phyloP scores from a whole-genome alignment of 2,113 vertebrate species.

The Meleagris gallopavo region DNA sequence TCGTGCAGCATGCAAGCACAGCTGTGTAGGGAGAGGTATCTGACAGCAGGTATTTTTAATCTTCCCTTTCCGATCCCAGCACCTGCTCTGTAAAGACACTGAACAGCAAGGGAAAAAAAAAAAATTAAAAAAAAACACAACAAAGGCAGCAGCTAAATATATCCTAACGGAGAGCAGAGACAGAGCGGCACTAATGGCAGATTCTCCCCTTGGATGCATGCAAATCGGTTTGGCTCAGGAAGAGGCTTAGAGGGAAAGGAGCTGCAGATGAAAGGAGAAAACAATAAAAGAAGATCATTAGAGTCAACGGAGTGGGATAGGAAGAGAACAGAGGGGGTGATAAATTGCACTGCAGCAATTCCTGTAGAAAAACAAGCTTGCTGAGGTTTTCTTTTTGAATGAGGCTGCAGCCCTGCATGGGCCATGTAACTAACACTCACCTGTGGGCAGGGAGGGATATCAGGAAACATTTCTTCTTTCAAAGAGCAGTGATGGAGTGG shows the following conservation, averaged over 20 bases:
- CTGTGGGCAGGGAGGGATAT: background rate
- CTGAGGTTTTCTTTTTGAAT: background rate
- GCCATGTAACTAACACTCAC: background rate
- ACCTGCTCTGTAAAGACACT: slow-evolving; percentile 58
- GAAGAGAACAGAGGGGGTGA: background rate
- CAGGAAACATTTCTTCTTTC: no score
- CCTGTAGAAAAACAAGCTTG: background rate
- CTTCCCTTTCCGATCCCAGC: background rate
- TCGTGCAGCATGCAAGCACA: background rate
- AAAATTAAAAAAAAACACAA: background rate
- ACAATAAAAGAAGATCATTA: background rate
- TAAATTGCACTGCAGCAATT: background rate
- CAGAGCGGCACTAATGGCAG: slow-evolving; percentile 43
- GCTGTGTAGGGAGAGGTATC: slow-evolving; percentile 13
- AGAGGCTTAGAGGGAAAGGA: slow-evolving; percentile 7
- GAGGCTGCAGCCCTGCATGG: background rate
- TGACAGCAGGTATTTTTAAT: slow-evolving; percentile 52
- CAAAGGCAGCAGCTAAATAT: slow-evolving; percentile 42
- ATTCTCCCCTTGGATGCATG: slow-evolving; percentile 37
- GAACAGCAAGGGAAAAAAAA: background rate
- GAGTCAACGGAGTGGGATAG: background rate
- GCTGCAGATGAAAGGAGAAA: background rate
- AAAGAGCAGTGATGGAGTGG: no score
- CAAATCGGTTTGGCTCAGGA: slow-evolving; percentile 38
- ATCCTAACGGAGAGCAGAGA: slow-evolving; percentile 43